A percentile compares a stretch with the other conserved stretches of the same genome.
Conservation (phyloP, 2,113 vertebrate genomes). For the Sphaerodactylus townsendi region DNA sequence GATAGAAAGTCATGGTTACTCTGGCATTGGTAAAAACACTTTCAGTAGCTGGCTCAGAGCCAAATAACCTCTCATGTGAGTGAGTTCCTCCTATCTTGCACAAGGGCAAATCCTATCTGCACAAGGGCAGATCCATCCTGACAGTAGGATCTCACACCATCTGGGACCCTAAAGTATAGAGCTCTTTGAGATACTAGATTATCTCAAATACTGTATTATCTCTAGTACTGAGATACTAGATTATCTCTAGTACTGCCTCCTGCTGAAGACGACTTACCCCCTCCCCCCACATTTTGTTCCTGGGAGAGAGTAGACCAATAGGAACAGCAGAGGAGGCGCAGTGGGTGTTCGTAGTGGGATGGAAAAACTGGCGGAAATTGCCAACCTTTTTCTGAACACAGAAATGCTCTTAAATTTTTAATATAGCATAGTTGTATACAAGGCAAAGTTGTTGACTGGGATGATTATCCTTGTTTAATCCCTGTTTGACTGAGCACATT, state of each 20-base stretch:
- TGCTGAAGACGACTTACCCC: too few relatives aligned
- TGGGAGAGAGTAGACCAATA: too few relatives aligned
- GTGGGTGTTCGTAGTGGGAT: too few relatives aligned
- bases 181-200: neutral
- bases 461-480: neutral
- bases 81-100: neutral
- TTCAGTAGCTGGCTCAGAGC: neutral
- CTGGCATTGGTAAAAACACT: neutral
- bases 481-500: neutral
- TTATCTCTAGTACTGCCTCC: too few relatives aligned
- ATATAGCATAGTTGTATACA: neutral
- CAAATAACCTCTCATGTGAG: neutral
- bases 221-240: too few relatives aligned
- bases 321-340: too few relatives aligned
- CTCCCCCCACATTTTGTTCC: too few relatives aligned
- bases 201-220: too few relatives aligned
- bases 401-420: too few relatives aligned
- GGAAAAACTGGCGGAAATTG: too few relatives aligned
- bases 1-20: neutral
- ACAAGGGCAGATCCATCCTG: neutral
- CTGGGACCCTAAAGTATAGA: neutral
- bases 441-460: neutral
- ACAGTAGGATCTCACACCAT: neutral
- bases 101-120: neutral
- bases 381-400: too few relatives aligned